Conservation (phyloP, 1,140 invertebrate genomes). For the Drosophila trapezifrons region DNA sequence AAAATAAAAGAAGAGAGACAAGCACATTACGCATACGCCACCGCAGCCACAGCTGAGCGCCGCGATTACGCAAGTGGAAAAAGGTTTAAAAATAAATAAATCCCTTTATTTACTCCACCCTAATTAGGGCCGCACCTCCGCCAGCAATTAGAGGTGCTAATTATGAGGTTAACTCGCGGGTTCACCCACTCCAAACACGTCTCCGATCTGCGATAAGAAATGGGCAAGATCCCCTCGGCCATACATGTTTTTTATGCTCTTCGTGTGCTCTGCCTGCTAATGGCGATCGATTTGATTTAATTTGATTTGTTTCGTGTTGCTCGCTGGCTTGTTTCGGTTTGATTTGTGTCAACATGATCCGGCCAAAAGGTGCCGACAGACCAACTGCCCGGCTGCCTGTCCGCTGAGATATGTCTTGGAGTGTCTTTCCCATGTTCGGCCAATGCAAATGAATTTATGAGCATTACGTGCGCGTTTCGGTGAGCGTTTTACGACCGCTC, state of each 20-base stretch:
- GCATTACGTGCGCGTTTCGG: conserved; percentile 45
- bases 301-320: conserved; percentile 33
- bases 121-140: conserved; percentile 50
- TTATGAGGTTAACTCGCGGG: conserved; percentile 49
- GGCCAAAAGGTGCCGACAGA: conserved; percentile 31
- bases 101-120: conserved; percentile 56
- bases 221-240: conserved; percentile 10
- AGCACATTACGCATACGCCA: conserved; percentile 66
- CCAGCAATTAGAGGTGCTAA: conserved; percentile 69
- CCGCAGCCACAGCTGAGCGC: too few species aligned
- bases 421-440: conserved; percentile 30
- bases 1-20: conserved; percentile 9
- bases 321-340: conserved; percentile 22
- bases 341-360: conserved; percentile 28
- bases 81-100: conserved; percentile 25
- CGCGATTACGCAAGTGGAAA: conserved; percentile 33
- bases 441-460: conserved; percentile 51
- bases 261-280: conserved; percentile 57
- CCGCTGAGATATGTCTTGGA: conserved; percentile 15
- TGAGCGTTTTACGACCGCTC: conserved; percentile 46
- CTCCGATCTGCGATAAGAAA: conserved; percentile 27
- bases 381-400: neutral
- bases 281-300: conserved; percentile 41
- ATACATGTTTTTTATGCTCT: conserved; percentile 48
- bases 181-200: conserved; percentile 46